A percentile compares a stretch with the other conserved stretches of the same genome.
phyloP scores from a whole-genome alignment of 2,888 invertebrate species.

The Gymnoscelis rufifasciata region DNA sequence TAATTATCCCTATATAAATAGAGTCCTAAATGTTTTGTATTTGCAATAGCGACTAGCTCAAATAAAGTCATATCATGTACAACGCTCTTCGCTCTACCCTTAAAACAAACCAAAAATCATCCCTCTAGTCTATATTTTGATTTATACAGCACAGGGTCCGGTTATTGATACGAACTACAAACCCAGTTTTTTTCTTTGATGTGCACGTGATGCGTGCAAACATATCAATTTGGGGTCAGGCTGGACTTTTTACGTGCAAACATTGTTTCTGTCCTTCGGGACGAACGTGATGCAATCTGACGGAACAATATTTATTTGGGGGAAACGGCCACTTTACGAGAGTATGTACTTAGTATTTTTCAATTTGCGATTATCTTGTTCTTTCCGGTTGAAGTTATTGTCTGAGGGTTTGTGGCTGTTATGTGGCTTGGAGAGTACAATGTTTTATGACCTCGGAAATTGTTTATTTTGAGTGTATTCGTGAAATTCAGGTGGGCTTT shows the following conservation, averaged over 20 bases:
- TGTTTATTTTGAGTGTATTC: too few relatives aligned
- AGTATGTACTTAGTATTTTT: too few relatives aligned
- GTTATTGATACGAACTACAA: conserved; percentile 63
- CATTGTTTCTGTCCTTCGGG: conserved; percentile 29
- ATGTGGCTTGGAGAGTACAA: too few relatives aligned
- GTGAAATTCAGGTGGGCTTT: too few relatives aligned
- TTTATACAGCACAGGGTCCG: conserved; percentile 58
- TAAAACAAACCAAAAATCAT: conserved; percentile 27
- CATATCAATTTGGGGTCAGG: conserved; percentile 56
- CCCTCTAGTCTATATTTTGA: conserved; percentile 50
- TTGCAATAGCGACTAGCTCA: too few relatives aligned
- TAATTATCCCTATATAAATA: too few relatives aligned
- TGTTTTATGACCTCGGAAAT: too few relatives aligned
- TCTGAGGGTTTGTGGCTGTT: too few relatives aligned
- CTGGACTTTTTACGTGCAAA: conserved; percentile 26
- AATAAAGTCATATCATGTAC: too few relatives aligned
- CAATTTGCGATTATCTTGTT: too few relatives aligned
- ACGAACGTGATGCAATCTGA: conserved; percentile 28
- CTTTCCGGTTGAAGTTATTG: too few relatives aligned
- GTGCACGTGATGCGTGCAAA: conserved; percentile 53
- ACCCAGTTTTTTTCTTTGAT: conserved; percentile 63
- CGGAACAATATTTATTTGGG: conserved; percentile 28
- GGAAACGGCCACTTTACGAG: conserved; percentile 2
- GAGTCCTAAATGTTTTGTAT: too few relatives aligned
- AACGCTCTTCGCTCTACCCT: conserved; percentile 21